Percentiles rank a stretch among this genome's conserved stretches.
Evolutionary conservation across 2,113 vertebrate species (phyloP).

Genomic region (Fukomys damarensis): DNA sequence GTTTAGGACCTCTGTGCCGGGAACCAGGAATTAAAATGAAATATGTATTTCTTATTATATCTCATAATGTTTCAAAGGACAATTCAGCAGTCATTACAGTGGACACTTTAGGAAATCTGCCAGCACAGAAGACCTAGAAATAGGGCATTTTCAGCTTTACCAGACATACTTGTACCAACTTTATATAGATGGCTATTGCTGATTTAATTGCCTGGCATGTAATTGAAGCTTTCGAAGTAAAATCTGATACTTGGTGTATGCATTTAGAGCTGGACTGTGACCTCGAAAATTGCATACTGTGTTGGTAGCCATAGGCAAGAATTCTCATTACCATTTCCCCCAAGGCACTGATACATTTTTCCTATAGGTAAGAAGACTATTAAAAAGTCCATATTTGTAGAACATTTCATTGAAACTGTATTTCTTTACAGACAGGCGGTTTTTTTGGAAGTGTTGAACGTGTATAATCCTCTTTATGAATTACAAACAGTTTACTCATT

Average conservation of each 20-base stretch:
- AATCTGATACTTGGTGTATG: background rate
- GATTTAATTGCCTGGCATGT: slow-evolving; percentile 26
- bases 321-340: background rate
- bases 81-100: background rate
- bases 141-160: slow-evolving; percentile 13
- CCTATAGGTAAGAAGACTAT: slow-evolving; percentile 16
- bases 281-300: background rate
- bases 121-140: slow-evolving; percentile 19
- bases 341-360: background rate
- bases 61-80: background rate
- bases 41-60: background rate
- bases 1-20: background rate
- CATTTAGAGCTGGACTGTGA: slow-evolving; percentile 11
- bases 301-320: background rate
- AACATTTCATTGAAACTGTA: slow-evolving; percentile 39
- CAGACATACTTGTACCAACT: background rate
- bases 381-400: slow-evolving; percentile 45
- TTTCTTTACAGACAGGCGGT: slow-evolving; percentile 43
- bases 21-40: background rate
- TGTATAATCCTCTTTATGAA: slow-evolving; percentile 70
- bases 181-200: background rate
- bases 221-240: slow-evolving; percentile 33
- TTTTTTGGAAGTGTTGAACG: slow-evolving; percentile 45
- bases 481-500: slow-evolving; percentile 68
- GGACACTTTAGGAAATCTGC: background rate